These are phyloP conservation scores for Drosophila pseudoobscura DNA, from an alignment of 1,140 invertebrate species.

Conservation along the genomic window DNA sequence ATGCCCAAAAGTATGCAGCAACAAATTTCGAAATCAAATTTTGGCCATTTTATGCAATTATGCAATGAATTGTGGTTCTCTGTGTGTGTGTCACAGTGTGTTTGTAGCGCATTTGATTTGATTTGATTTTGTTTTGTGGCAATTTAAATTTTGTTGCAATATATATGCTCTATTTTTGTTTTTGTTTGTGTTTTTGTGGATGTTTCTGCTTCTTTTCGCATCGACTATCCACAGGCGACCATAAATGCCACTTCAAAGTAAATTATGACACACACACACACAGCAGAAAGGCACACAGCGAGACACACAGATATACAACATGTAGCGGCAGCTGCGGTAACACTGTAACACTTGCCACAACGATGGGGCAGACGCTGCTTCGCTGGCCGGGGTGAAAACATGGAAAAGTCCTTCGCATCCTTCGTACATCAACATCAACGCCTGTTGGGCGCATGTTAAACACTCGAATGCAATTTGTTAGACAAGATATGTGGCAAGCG, in stretches of 20 bases:
- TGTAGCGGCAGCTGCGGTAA: slow-evolving; percentile 49
- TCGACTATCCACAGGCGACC: slow-evolving; percentile 41
- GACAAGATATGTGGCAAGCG: slow-evolving; percentile 79
- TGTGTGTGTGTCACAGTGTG: slow-evolving; percentile 12
- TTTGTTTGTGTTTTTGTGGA: slow-evolving; percentile 24
- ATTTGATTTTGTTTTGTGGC: slow-evolving; percentile 49
- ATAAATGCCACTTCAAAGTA: slow-evolving; percentile 79
- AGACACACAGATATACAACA: slow-evolving; percentile 21
- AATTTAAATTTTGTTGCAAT: slow-evolving; percentile 39
- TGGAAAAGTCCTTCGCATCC: slow-evolving; percentile 80
- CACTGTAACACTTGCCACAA: slow-evolving; percentile 47
- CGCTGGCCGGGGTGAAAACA: slow-evolving; percentile 59
- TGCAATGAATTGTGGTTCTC: slow-evolving; percentile 71
- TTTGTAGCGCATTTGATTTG: slow-evolving; percentile 42
- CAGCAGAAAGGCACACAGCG: not conserved
- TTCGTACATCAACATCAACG: slow-evolving; percentile 76
- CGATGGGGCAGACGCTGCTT: slow-evolving; percentile 2
- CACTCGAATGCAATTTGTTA: slow-evolving; percentile 82
- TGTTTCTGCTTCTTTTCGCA: slow-evolving; percentile 22
- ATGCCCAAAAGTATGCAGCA: slow-evolving; percentile 60
- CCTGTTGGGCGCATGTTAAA: slow-evolving; percentile 80
- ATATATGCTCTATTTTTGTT: not conserved
- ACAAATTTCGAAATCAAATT: slow-evolving; percentile 73
- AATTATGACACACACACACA: slow-evolving; percentile 65
- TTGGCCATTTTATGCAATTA: slow-evolving; percentile 75